Evolutionary conservation across 2,888 invertebrate species (phyloP), one percentile per base, ranked within the genome.

Genomic region (Nudaria mundana): DNA sequence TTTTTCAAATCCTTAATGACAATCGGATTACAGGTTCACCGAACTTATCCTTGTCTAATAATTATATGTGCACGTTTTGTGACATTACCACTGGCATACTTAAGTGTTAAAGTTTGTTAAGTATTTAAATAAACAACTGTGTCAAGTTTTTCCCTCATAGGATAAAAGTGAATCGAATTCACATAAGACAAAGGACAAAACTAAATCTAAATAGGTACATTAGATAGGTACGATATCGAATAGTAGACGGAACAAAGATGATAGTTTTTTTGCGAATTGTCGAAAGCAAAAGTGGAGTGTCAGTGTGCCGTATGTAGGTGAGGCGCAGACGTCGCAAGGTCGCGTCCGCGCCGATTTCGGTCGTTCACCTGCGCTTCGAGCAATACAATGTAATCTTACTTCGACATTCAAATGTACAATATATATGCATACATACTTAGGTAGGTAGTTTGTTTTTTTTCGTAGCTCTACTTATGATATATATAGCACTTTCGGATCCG

Each of bases 311-410:
- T 83, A 85, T 85, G 87, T 86, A 86, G 87, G 86, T 86, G 84
- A 87, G 81, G 71, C 76, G 66, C 74, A 72, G 71, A 54, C 75
- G 78, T 63, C 69, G 81, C 89, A 86, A 81, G 86, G 89, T 87
- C 89, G 85, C 81, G 81, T 78, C 76, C 82, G 83, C 78, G 87
- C 84, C 86, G 80, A 83, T 78, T 82, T 72, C 81, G 89, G 89
- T 70, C 90, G 75, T 77, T 76, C 80, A 85, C 82, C 86, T 79
- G 75, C 63, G 73, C 53, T 52, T 59, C 50, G 55, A 50, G 50
- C 58, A 63, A 59, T 63, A 66, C 71, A 73, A 62, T 71, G 75
- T 72, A 63, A 64, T 66, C 64, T 63, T 54, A 52, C 48, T 63
- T 54, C 59, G 59, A 42, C 33, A 33, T 37, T 33, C 33, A 15